Percentiles rank a stretch among this genome's conserved stretches.
phyloP scores from a whole-genome alignment of 2,888 invertebrate species.

The Endotricha flammealis region DNA sequence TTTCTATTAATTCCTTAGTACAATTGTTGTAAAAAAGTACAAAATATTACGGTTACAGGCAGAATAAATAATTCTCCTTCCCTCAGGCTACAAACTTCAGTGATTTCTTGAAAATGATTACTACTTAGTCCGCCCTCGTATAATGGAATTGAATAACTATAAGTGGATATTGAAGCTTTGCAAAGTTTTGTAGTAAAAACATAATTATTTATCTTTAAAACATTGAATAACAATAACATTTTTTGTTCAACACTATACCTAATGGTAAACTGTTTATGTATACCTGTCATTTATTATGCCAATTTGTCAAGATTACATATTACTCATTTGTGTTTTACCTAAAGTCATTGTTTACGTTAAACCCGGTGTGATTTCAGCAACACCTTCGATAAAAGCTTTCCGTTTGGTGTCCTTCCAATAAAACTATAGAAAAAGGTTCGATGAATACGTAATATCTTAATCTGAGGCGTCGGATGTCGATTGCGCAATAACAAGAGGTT shows the following conservation, averaged over 20 bases:
- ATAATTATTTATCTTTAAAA: too few species aligned
- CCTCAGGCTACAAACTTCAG: conserved; percentile 17
- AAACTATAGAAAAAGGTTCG: conserved; percentile 49
- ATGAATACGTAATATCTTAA: conserved; percentile 70
- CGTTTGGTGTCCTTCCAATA: conserved; percentile 32
- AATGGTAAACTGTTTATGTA: too few species aligned
- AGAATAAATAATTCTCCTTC: conserved; percentile 9
- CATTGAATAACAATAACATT: too few species aligned
- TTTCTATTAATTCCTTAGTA: conserved; percentile 4
- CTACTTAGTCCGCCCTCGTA: conserved; percentile 16
- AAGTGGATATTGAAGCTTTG: too few species aligned
- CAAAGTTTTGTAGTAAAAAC: too few species aligned
- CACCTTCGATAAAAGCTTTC: conserved; percentile 14
- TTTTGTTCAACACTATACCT: too few species aligned
- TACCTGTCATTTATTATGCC: too few species aligned
- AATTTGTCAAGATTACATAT: too few species aligned
- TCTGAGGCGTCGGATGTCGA: conserved; percentile 66
- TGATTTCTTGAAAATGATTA: conserved; percentile 19
- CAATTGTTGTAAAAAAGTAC: conserved; percentile 14
- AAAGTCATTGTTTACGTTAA: background rate
- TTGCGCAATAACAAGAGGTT: conserved; percentile 71
- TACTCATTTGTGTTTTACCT: background rate
- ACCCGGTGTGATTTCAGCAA: background rate
- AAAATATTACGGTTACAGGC: conserved; percentile 16
- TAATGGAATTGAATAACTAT: conserved; percentile 20